These are phyloP conservation scores for Acrossocheilus wenchowensis DNA, from an alignment of 2,797 vertebrate genomes.

Conservation along the genomic window DNA sequence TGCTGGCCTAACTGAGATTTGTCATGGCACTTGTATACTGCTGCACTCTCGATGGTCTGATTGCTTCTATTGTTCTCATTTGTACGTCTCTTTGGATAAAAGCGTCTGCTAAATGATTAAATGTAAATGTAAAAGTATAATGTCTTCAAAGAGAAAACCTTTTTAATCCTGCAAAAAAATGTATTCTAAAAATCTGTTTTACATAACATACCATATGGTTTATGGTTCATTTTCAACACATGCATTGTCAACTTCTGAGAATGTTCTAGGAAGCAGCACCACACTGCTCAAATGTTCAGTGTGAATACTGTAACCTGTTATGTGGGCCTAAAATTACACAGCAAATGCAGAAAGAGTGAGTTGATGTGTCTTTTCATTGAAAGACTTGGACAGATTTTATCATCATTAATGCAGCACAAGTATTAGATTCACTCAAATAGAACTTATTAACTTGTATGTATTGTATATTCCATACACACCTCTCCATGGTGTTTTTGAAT, in stretches of 20 bases:
- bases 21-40: too few species aligned
- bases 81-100: too few species aligned
- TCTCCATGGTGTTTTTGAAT: not conserved
- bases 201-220: not conserved
- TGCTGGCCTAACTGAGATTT: too few species aligned
- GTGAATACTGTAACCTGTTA: not conserved
- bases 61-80: too few species aligned
- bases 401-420: not conserved
- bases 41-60: too few species aligned
- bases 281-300: not conserved
- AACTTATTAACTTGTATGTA: not conserved
- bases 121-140: too few species aligned
- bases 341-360: not conserved
- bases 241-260: not conserved
- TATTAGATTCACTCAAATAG: constrained; percentile 1
- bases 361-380: not conserved
- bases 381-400: not conserved
- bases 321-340: not conserved
- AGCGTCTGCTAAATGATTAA: too few species aligned
- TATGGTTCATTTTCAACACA: not conserved
- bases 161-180: not conserved
- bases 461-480: not conserved
- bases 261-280: not conserved
- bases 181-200: not conserved
- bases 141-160: not conserved